phyloP scores from a whole-genome alignment of 2,797 vertebrate genomes.

The Tapirus indicus region DNA sequence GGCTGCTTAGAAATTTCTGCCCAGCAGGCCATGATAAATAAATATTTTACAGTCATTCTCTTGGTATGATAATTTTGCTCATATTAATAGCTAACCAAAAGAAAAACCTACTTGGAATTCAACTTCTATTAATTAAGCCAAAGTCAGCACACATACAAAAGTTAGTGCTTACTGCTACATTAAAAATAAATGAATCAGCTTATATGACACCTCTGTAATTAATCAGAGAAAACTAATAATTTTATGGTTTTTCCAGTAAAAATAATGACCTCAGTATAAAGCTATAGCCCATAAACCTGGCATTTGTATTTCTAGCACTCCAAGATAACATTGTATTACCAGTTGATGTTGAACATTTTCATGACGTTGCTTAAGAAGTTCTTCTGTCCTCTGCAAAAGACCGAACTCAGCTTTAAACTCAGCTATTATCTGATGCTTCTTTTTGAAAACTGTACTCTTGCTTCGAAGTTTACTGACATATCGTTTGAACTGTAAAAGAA shows the following conservation, averaged over 20 bases:
- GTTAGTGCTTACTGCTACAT: slow-evolving; percentile 47
- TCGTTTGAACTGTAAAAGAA: slow-evolving; percentile 93
- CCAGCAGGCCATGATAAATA: slow-evolving; percentile 25
- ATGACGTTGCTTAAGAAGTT: slow-evolving; percentile 94
- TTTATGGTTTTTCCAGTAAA: slow-evolving; percentile 59
- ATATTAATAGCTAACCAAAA: slow-evolving; percentile 68
- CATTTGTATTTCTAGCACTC: slow-evolving; percentile 51
- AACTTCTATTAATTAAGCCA: slow-evolving; percentile 63
- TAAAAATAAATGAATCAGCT: slow-evolving; percentile 67
- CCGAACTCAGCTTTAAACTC: slow-evolving; percentile 94
- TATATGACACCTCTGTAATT: slow-evolving; percentile 53
- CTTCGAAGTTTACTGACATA: slow-evolving; percentile 95
- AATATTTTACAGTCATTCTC: slow-evolving; percentile 19
- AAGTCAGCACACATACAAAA: slow-evolving; percentile 63
- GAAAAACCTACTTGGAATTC: slow-evolving; percentile 65
- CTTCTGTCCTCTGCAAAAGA: slow-evolving; percentile 96
- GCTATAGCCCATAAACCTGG: slow-evolving; percentile 66
- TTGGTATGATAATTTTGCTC: slow-evolving; percentile 59
- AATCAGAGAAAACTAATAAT: slow-evolving; percentile 63
- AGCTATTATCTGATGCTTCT: slow-evolving; percentile 94
- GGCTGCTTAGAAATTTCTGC: slow-evolving; percentile 8
- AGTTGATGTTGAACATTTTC: slow-evolving; percentile 93
- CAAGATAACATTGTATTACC: slow-evolving; percentile 89
- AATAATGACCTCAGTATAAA: slow-evolving; percentile 54
- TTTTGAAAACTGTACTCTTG: slow-evolving; percentile 95